Base-by-base conservation (phyloP, 2,113 vertebrate species). In the Sapayoa aenigma region DNA sequence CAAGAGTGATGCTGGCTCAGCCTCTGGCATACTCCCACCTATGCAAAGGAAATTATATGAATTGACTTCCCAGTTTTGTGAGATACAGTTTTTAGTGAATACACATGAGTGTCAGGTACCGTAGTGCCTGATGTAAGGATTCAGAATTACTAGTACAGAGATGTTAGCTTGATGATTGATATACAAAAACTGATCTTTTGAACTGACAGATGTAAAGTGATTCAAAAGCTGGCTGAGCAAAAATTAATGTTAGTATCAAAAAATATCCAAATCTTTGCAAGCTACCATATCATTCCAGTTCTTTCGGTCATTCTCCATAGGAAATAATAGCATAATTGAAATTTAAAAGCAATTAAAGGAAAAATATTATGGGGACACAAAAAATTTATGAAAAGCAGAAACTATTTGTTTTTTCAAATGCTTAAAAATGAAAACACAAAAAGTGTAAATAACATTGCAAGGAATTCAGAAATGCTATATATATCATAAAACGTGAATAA, bases 31-130 rank as follows among this genome's bases (percentile, higher is more conserved):
- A 4, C 8, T 30, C 28, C 25, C 25, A 22, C 20, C 33, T 11
- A 5, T 1, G 5, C 50, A 6, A 31, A 15, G 5, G 18, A 8
- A 46, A 30, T 12, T 0, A 2, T 37, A 3, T 4, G 2, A 9
- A n/a, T 30, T 66, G 50, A 5, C 17, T 50, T 59, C 52, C 31
- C 63, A 5, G 33, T 11, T 65, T 20, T 49, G n/a, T 59, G 41
- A 14, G 20, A n/a, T 31, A 11, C 44, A 75, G 24, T 4, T n/a
- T 6, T 33, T 18, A 35, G 27, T 2, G 20, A 42, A 8, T 19
- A 17, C 9, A 6, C 7, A 13, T 0, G 6, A 73, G 7, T 16
- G 6, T 33, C 72, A 22, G 52, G 18, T 58, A 41, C 12, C 16
- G 8, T 2, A 37, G 55, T 19, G 39, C n/a, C 59, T 66, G 14